Base-by-base conservation (phyloP, 2,113 vertebrate genomes). In the Cathartes aura region DNA sequence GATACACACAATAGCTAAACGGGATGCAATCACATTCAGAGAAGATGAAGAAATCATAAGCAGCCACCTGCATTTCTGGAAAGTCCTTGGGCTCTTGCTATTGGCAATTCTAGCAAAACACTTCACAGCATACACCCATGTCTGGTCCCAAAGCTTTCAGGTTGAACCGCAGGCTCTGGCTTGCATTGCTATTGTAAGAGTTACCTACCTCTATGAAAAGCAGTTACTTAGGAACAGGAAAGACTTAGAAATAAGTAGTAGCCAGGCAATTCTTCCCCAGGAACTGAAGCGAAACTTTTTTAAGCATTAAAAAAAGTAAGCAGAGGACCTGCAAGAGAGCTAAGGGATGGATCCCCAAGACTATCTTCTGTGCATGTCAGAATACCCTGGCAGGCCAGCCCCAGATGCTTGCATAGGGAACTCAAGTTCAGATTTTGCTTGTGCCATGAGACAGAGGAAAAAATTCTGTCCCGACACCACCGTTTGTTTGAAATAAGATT, bases 11-110 rank as follows among this genome's bases (percentile, higher is more conserved):
- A 90, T 87, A 93, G 91, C 96, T 94, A 86, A 95, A 95, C 67
- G 79, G 82, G 96, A 93, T 78, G 59, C 67, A 96, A 32, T 81
- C 45, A 36, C 70, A 95, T 93, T 96, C 87, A 83, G 47, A 70
- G 78, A 70, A 96, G 87, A 97, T 83, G 84, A 96, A 96, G 60
- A 89, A 94, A 91, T 88, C 89, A 71, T 86, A 96, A 95, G 55
- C 53, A 95, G 50, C 70, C 81, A 95, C 82, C 91, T 97, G 91
- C 70, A 86, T 87, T 94, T 97, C 74, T 94, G 67, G 26, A 91
- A 91, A 86, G 87, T 94, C 95, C 79, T 95, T 89, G 26, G 72
- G 79, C 67, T 85, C 58, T 93, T 63, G 55, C 78, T 92, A 15
- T 75, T 2, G 53, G 53, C 47, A 84, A 71, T 89, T 85, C 47